Evolutionary conservation across 1,140 invertebrate genomes (phyloP).

Genomic region (Trissolcus basalis): DNA sequence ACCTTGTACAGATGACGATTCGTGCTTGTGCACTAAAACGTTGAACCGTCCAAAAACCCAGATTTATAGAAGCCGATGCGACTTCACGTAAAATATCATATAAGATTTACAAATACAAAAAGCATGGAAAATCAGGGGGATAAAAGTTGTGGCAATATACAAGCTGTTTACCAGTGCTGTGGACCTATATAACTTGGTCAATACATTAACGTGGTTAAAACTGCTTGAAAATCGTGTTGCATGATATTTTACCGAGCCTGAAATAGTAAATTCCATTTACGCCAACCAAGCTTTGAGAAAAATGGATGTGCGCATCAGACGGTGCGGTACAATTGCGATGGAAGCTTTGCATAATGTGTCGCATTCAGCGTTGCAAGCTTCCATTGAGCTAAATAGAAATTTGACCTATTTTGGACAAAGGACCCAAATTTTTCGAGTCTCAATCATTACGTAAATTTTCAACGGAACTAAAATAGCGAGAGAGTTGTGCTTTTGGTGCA

Average conservation of each 20-base stretch:
- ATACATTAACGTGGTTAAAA: slow-evolving; percentile 59
- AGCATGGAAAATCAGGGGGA: slow-evolving; percentile 26
- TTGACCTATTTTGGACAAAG: slow-evolving; percentile 18
- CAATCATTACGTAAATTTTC: slow-evolving; percentile 52
- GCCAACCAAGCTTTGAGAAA: slow-evolving; percentile 48
- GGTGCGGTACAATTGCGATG: slow-evolving; percentile 49
- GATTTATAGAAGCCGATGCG: slow-evolving; percentile 7
- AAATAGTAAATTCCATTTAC: slow-evolving; percentile 59
- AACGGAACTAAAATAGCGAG: slow-evolving; percentile 41
- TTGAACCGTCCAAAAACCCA: no score
- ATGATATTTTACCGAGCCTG: slow-evolving; percentile 57
- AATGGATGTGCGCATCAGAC: slow-evolving; percentile 37
- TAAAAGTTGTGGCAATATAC: slow-evolving; percentile 27
- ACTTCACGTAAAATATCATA: slow-evolving; percentile 15
- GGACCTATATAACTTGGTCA: slow-evolving; percentile 33
- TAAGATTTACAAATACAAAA: slow-evolving; percentile 39
- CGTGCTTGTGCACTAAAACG: no score
- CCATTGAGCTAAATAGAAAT: slow-evolving; percentile 50
- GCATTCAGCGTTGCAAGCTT: slow-evolving; percentile 51
- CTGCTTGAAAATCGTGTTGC: slow-evolving; percentile 53
- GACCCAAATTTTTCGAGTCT: slow-evolving; percentile 7
- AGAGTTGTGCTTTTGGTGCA: slow-evolving; percentile 48
- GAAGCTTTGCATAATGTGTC: slow-evolving; percentile 57
- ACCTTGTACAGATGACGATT: no score
- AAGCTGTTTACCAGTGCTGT: slow-evolving; percentile 50